Percentiles rank a stretch among this genome's conserved stretches.
These are phyloP conservation scores for Sphaeridia pumilis DNA, from an alignment of 2,888 invertebrate genomes.

Conservation along the genomic window DNA sequence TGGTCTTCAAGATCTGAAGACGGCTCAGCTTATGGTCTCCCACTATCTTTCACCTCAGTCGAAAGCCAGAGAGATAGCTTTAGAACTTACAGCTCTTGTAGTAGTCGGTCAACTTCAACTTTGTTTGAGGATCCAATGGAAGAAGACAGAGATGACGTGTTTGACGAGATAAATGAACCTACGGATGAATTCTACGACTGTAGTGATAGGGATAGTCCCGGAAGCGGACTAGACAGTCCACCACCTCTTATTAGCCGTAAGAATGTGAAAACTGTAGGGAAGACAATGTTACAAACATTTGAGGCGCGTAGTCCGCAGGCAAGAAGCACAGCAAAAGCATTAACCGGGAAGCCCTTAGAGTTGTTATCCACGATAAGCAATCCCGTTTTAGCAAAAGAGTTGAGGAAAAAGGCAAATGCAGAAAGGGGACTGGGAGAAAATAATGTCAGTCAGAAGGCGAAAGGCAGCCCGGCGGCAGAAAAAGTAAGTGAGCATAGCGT, in stretches of 20 bases:
- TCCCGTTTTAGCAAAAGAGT: constrained; percentile 6
- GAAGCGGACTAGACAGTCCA: neutral
- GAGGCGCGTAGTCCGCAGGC: constrained; percentile 1
- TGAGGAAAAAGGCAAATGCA: neutral
- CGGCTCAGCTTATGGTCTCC: neutral
- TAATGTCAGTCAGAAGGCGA: too few species aligned
- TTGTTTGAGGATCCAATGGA: neutral
- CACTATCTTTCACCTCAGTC: neutral
- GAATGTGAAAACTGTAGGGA: constrained; percentile 18
- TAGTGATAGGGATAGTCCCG: constrained; percentile 15
- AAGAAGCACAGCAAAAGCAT: constrained; percentile 1
- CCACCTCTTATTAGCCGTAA: neutral
- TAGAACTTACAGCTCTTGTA: neutral
- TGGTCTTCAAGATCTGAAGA: neutral
- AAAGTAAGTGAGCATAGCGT: too few species aligned
- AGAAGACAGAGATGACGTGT: neutral
- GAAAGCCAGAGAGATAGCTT: neutral
- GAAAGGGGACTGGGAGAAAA: too few species aligned
- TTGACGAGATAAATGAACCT: constrained; percentile 12
- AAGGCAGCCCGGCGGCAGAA: too few species aligned
- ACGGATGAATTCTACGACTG: constrained; percentile 31
- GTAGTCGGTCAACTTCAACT: neutral
- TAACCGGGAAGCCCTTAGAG: neutral
- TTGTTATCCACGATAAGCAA: constrained; percentile 2
- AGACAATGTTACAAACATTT: constrained; percentile 21